Base-by-base conservation (phyloP, 1,140 invertebrate genomes). In the Saccostrea glomerata region DNA sequence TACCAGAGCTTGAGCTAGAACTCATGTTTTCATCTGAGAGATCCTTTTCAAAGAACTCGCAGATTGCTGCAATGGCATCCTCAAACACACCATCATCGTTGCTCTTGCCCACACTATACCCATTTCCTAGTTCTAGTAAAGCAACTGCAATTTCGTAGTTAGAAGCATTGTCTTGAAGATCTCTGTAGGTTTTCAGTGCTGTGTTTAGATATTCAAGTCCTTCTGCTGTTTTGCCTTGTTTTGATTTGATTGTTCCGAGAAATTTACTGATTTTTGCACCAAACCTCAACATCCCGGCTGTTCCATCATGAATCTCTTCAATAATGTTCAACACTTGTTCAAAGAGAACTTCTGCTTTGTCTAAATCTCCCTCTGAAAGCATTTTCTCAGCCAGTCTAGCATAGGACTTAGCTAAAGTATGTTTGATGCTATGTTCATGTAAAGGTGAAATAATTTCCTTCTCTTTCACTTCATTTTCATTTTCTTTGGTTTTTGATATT, bases 91-190 rank as follows among this genome's bases (percentile, higher is more conserved):
- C 90, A 84, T 94, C 93, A 47, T 93, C 93, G 89, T 92, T 90
- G 55, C 92, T 91, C 55, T 92, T 91, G 17, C 93, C 91, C 23
- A 91, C 89, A 73, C 93, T 91, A 77, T 94, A 94, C 0, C 92
- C 93, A 90, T 94, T 94, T n/a, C 94, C 94, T 36, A 94, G 89
- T 86, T 94, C 93, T 47, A 94, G 90, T 30, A 94, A 90, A 47
- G 92, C 92, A 17, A 92, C 86, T 13, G 94, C 92, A 55, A 94
- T 92, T 88, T 94, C 92, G 84, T 90, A 89, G 89, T 93, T 92
- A 9, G 92, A 90, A n/a, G 92, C 92, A 66, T 91, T 91, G 70
- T 94, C 93, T 89, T 93, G 92, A 15, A 94, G 89, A 60, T 94
- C 92, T 23, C 90, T 89, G 88, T 93, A 94, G 25, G 93, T 92